phyloP scores from a whole-genome alignment of 2,888 invertebrate species.

The Eugnorisma glareosa region DNA sequence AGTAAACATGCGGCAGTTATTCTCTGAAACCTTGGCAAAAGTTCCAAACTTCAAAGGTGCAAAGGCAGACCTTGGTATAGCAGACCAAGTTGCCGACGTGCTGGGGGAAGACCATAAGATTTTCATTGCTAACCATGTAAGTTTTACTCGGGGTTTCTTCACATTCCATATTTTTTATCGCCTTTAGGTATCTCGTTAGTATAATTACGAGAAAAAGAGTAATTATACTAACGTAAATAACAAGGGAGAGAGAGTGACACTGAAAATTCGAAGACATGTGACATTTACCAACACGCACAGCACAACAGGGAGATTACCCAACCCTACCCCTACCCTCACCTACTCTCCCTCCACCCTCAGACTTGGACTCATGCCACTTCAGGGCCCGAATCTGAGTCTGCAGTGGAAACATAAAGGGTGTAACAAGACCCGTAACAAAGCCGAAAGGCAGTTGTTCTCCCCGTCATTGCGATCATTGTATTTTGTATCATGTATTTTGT shows the following conservation, averaged over 20 bases:
- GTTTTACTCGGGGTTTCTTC: constrained; percentile 36
- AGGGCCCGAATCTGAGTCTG: too few relatives aligned
- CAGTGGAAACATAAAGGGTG: too few relatives aligned
- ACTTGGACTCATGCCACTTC: too few relatives aligned
- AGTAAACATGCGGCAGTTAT: constrained; percentile 91
- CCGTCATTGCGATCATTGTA: too few relatives aligned
- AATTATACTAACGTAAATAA: too few relatives aligned
- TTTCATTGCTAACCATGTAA: constrained; percentile 91
- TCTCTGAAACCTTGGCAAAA: constrained; percentile 89
- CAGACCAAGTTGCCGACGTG: constrained; percentile 89
- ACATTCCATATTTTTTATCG: neutral
- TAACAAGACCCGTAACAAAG: too few relatives aligned
- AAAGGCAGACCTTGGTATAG: constrained; percentile 93
- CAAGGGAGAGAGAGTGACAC: neutral
- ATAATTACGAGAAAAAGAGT: neutral
- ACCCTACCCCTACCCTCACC: too few relatives aligned
- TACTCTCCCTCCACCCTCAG: too few relatives aligned
- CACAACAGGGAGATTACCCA: too few relatives aligned
- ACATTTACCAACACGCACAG: neutral
- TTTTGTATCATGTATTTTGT: too few relatives aligned
- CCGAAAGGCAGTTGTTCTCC: too few relatives aligned
- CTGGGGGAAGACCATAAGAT: constrained; percentile 86
- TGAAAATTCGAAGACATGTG: too few relatives aligned
- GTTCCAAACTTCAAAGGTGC: constrained; percentile 94
- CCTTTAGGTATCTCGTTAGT: neutral